Percentiles rank a stretch among this genome's conserved stretches.
phyloP scores from a whole-genome alignment of 2,888 invertebrate species.

The Macroteleia sp. region DNA sequence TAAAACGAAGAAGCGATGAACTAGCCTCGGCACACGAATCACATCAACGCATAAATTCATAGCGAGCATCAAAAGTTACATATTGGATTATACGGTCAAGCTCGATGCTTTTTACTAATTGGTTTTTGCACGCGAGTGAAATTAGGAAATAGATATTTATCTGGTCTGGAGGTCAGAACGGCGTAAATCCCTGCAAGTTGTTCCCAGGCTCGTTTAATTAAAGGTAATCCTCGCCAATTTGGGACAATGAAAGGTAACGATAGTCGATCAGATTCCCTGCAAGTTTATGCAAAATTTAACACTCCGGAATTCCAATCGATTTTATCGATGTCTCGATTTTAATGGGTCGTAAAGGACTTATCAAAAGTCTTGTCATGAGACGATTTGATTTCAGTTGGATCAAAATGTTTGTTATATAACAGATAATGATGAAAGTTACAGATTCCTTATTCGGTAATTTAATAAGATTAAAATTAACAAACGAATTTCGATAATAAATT shows the following conservation, averaged over 20 bases:
- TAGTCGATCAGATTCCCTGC: slow-evolving; percentile 17
- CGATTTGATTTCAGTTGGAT: background rate
- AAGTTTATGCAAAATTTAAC: slow-evolving; percentile 34
- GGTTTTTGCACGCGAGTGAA: slow-evolving; percentile 43
- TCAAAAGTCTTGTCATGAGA: background rate
- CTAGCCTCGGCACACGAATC: slow-evolving; percentile 23
- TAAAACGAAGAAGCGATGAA: slow-evolving; percentile 2
- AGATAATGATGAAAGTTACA: no score
- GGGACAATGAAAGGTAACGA: slow-evolving; percentile 23
- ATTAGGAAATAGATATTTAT: slow-evolving; percentile 52
- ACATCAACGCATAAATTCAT: slow-evolving; percentile 32
- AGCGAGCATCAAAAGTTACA: slow-evolving; percentile 27
- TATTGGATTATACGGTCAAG: slow-evolving; percentile 51
- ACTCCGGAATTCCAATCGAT: slow-evolving; percentile 14
- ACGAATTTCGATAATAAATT: no score
- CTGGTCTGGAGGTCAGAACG: slow-evolving; percentile 15
- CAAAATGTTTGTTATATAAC: no score
- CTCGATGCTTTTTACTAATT: slow-evolving; percentile 50
- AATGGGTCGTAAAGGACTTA: slow-evolving; percentile 1
- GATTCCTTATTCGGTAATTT: no score
- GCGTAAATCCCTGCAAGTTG: slow-evolving; percentile 31
- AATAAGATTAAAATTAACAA: no score
- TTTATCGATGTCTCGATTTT: slow-evolving; percentile 15
- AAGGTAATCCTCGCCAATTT: slow-evolving; percentile 32
- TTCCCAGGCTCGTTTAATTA: slow-evolving; percentile 29